phyloP scores from a whole-genome alignment of 1,140 invertebrate species.

The Calliopsis andreniformis region DNA sequence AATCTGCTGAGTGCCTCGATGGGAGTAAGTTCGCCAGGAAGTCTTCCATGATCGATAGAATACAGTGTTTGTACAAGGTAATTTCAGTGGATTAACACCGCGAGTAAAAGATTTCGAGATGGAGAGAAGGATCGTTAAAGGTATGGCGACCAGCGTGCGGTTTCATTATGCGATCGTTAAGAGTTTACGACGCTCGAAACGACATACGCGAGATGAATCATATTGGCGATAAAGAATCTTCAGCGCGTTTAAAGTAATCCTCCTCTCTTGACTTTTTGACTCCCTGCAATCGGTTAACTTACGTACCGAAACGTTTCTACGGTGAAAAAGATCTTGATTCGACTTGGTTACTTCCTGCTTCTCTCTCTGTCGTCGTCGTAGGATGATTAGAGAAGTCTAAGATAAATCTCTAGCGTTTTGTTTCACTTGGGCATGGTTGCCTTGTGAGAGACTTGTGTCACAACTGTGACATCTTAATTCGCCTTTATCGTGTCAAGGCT shows the following conservation, averaged over 20 bases:
- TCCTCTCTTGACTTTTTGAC: neutral
- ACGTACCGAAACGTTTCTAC: neutral
- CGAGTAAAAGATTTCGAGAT: slow-evolving; percentile 24
- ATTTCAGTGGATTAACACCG: slow-evolving; percentile 8
- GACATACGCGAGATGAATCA: slow-evolving; percentile 14
- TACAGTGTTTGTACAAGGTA: slow-evolving; percentile 8
- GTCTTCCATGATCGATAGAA: too few species aligned
- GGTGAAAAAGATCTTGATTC: neutral
- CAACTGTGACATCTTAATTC: neutral
- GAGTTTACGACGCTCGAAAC: slow-evolving; percentile 52
- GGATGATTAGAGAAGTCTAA: neutral
- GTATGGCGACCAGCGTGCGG: slow-evolving; percentile 10
- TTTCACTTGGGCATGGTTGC: neutral
- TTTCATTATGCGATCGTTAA: slow-evolving; percentile 61
- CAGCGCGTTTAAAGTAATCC: neutral
- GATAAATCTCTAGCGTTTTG: neutral
- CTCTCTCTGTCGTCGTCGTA: neutral
- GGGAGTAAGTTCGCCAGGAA: too few species aligned
- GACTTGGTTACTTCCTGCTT: neutral
- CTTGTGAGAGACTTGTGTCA: neutral
- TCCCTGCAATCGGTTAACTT: neutral
- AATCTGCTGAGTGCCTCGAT: neutral
- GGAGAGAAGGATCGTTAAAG: slow-evolving; percentile 35
- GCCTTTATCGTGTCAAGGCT: neutral
- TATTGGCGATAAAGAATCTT: slow-evolving; percentile 45